Evolutionary conservation across 2,797 vertebrate genomes (phyloP), one percentile per base, ranked within the genome.

Genomic region (Phoebastria nigripes): DNA sequence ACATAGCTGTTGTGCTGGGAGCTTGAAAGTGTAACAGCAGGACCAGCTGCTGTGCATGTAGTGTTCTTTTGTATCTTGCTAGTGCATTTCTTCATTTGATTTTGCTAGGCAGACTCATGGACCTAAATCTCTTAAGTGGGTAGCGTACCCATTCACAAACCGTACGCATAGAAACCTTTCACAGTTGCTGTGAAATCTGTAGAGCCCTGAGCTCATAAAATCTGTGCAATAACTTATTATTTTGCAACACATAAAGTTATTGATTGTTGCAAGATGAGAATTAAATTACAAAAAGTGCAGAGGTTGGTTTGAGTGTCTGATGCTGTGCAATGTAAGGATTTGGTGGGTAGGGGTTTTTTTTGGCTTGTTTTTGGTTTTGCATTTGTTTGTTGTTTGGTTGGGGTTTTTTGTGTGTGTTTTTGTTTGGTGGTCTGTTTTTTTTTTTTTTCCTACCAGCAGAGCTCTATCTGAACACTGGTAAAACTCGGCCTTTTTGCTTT

Each of bases 41-140:
- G 31, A 69, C 18, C 31, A 19, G 1, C 49, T 63, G 62, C 42
- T 26, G 20, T 59, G 59, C 8, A 0, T 6, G 15, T 6, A 9
- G 26, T 12, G n/a, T 11, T 70, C 35, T 46, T 16, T n/a, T 80
- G 39, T 69, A 4, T 55, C 42, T 70, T 77, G 51, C 42, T 63
- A 6, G 12, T 19, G 28, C 8, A 6, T 49, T 69, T 87, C 41
- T 46, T 42, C 12, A 2, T 62, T 49, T 26, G 37, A 7, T 63
- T 89, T 70, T 35, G 7, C 25, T 41, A 20, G 62, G 29, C 63
- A 59, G 39, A 35, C 9, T 31, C 0, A 0, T 4, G n/a, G 46
- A 80, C n/a, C 20, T 51, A 11, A 29, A 0, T 47, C 21, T 47
- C 12, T 11, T 15, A 3, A 56, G 46, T 3, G 6, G 11, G 25